Evolutionary conservation across 2,888 invertebrate species (phyloP), one percentile per base, ranked within the genome.

Genomic region (Odontocerum albicorne): DNA sequence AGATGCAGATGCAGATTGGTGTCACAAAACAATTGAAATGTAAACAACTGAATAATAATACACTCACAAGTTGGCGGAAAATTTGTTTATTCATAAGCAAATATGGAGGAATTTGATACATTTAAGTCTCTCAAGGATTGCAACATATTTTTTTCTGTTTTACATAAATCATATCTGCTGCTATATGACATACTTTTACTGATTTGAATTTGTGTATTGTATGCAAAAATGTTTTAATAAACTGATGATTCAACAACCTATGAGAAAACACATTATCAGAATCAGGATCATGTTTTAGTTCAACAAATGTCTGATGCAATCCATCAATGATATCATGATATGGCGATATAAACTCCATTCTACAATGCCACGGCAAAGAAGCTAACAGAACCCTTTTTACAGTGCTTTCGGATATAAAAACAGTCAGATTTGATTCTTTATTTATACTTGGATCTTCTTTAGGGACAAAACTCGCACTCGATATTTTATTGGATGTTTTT

Each of bases 281-380:
- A 15, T 53, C 33, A 16, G 33, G 13, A 32, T 13, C 32, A 10
- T 32, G 33, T 40, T 53, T 53, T 12, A 46, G 38, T 4, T 53
- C 46, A n/a, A 32, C 21, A 32, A 53, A 53, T 12, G 36, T 36
- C 17, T 21, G 20, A 22, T 27, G 16, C 2, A 53, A 31, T 10
- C 53, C 53, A 4, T n/a, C 17, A n/a, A 46, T 31, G 22, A 53
- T 15, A 3, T 53, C 43, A 2, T 20, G n/a, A 4, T 38, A 46
- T 16, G 53, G 53, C 15, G 22, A 31, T 6, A 33, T 39, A 32
- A 53, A 46, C 10, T 53, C 32, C 13, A 21, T 40, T 19, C 53
- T 39, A 16, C 53, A 53, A 40, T 45, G 12, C 46, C 46, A 53
- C 10, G 46, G 53, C 12, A 46, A 33, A 2, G 46, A 53, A 2